Percentiles rank a stretch among this genome's conserved stretches.
Conservation (phyloP, 2,888 invertebrate species). For the Melinaea menophilus region DNA sequence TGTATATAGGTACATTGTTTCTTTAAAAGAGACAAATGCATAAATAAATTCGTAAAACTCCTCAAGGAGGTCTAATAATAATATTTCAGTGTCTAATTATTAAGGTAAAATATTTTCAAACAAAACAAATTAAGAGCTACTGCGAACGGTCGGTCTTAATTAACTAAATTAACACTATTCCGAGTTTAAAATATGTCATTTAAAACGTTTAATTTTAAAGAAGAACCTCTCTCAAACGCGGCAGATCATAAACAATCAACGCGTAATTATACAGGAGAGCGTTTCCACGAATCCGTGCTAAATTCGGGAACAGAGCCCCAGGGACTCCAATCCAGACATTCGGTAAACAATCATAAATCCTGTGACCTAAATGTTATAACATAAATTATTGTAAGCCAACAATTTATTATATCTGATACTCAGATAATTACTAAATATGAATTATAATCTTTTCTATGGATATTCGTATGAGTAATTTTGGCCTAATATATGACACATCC, state of each 20-base stretch:
- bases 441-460: too few species aligned
- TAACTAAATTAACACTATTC: slow-evolving; percentile 8
- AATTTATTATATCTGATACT: too few species aligned
- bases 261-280: slow-evolving; percentile 88
- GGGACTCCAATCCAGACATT: slow-evolving; percentile 82
- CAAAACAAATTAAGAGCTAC: too few species aligned
- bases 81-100: too few species aligned
- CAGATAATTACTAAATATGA: too few species aligned
- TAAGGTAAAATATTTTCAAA: too few species aligned
- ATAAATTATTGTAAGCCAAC: slow-evolving; percentile 9
- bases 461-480: too few species aligned
- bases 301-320: slow-evolving; percentile 91
- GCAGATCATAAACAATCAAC: slow-evolving; percentile 86
- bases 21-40: too few species aligned
- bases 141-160: not conserved
- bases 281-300: slow-evolving; percentile 91
- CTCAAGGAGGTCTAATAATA: too few species aligned
- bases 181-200: not conserved
- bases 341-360: slow-evolving; percentile 89
- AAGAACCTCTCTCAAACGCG: slow-evolving; percentile 77
- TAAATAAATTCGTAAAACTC: too few species aligned
- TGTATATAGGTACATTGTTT: too few species aligned
- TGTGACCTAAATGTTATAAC: slow-evolving; percentile 77
- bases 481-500: too few species aligned
- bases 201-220: slow-evolving; percentile 1